phyloP scores from a whole-genome alignment of 2,113 vertebrate genomes.

The Tor tambroides region DNA sequence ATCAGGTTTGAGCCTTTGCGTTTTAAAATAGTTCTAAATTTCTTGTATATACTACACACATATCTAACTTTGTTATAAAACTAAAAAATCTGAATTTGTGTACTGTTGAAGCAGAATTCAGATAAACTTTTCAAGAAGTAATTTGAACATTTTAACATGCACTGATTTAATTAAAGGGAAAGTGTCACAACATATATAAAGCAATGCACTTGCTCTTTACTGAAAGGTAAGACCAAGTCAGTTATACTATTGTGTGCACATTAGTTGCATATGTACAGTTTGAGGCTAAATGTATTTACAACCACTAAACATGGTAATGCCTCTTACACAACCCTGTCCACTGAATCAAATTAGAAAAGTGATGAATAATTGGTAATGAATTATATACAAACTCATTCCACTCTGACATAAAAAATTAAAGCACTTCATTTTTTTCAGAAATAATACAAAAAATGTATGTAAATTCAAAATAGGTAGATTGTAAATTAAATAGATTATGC shows the following conservation, averaged over 20 bases:
- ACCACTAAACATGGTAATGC: conserved; percentile 75
- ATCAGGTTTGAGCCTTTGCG: conserved; percentile 72
- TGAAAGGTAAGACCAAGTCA: conserved; percentile 61
- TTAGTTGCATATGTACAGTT: conserved; percentile 69
- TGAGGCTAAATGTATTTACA: conserved; percentile 73
- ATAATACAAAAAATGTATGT: conserved; percentile 74
- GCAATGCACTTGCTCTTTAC: conserved; percentile 62
- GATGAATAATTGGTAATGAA: conserved; percentile 58
- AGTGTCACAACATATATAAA: conserved; percentile 58
- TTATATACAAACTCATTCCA: conserved; percentile 60
- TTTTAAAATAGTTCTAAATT: conserved; percentile 80
- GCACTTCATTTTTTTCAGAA: conserved; percentile 78
- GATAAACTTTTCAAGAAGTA: conserved; percentile 64
- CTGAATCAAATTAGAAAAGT: conserved; percentile 67
- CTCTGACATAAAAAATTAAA: conserved; percentile 66
- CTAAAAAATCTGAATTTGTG: conserved; percentile 51
- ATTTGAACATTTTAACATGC: conserved; percentile 82
- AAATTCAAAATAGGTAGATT: conserved; percentile 66
- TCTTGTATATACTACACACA: conserved; percentile 74
- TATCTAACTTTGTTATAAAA: conserved; percentile 75
- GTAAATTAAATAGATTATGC: conserved; percentile 77
- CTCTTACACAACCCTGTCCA: conserved; percentile 54
- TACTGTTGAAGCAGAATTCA: conserved; percentile 64
- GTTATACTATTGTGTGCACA: conserved; percentile 65
- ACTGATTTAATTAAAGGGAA: conserved; percentile 95